Percentiles rank a stretch among this genome's conserved stretches.
Conservation (phyloP, 2,888 invertebrate genomes). For the Bruchidius siliquastri region DNA sequence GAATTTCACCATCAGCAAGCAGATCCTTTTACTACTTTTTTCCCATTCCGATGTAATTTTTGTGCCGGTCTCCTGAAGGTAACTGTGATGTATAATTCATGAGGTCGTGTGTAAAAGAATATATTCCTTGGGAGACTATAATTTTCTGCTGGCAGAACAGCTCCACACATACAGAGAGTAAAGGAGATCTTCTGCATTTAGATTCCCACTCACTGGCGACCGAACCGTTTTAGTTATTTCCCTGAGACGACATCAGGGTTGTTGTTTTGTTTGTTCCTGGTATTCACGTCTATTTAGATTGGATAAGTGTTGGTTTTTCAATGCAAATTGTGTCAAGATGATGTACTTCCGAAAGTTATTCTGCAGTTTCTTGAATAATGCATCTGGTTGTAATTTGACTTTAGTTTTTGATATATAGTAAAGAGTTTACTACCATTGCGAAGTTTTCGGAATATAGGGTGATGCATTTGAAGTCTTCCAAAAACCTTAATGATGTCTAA, state of each 20-base stretch:
- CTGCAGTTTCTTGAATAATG: too few species aligned
- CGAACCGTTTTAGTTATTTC: not conserved
- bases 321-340: not conserved
- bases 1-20: not conserved
- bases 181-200: not conserved
- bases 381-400: too few species aligned
- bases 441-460: too few species aligned
- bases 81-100: not conserved
- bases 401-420: too few species aligned
- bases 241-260: not conserved
- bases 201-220: not conserved
- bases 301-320: not conserved
- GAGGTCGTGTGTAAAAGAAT: not conserved
- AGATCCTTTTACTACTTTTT: not conserved
- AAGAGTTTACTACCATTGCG: too few species aligned
- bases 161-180: not conserved
- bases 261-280: not conserved
- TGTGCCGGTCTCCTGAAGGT: not conserved
- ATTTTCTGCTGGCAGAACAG: not conserved
- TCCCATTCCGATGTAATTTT: not conserved
- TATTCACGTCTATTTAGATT: not conserved
- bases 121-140: not conserved
- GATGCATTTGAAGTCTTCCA: too few species aligned
- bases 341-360: too few species aligned
- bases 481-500: too few species aligned